Base-by-base conservation (phyloP, 1,140 invertebrate species). In the Aleiodes sp. region DNA sequence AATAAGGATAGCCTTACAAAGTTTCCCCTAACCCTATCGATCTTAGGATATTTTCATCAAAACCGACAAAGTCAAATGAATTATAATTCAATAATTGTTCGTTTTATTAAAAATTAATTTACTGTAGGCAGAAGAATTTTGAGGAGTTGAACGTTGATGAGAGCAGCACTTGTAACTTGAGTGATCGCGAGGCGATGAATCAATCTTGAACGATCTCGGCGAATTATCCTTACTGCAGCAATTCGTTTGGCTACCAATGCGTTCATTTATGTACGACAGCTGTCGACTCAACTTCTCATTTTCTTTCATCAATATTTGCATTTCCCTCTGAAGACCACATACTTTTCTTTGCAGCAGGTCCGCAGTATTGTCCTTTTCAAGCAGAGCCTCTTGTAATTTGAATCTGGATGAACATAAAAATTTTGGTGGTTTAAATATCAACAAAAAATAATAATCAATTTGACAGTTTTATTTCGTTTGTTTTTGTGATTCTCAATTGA, bases 331-430 rank as follows among this genome's bases (percentile, higher is more conserved):
- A 16, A 88, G 73, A 8, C 80, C 80, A 65, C 79, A 80, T 70
- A 88, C 75, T 72, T 87, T 87, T 60, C 80, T 76, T 68, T 87
- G 82, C 2, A 88, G 76, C 29, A 68, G 77, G 10, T 88, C 87
- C 4, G 87, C 75, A 0, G 81, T 82, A 9, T 80, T 78, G 68
- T 89, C 87, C 68, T 86, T 86, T 46, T 84, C 82, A 29, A 87
- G 60, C 21, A 88, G 62, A 19, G 86, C 83, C 64, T 87, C 81
- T 70, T 88, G 85, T n/a, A 88, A 72, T 73, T 87, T 80, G 63
- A 85, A 90, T 81, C 89, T 89, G 70, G 26, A 37, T 6, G 24
- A 10, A 62, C 19, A 62, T 41, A 29, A 56, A 16, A 57, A 66
- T 28, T 70, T 68, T 46, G 57, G 39, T 64, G 19, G 29, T 24